These are phyloP conservation scores for Parauchenoglanis ngamensis DNA, from an alignment of 2,797 vertebrate species.

Conservation along the genomic window DNA sequence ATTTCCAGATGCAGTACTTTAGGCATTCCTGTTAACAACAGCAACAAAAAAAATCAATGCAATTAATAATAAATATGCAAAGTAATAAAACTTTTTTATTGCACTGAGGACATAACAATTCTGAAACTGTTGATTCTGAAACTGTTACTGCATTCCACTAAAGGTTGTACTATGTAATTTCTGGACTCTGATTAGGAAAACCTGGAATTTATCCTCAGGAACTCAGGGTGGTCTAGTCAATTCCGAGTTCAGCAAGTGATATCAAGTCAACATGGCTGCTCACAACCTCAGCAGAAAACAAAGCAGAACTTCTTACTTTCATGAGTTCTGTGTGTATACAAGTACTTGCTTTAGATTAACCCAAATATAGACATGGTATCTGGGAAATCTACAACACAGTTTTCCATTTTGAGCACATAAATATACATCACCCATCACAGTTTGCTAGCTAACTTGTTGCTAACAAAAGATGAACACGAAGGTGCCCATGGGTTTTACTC, in stretches of 20 bases:
- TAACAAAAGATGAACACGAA: not conserved
- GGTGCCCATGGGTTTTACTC: not conserved
- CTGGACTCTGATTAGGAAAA: not conserved
- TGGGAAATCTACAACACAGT: not conserved
- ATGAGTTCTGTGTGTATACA: not conserved
- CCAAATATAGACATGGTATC: not conserved
- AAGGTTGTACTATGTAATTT: not conserved
- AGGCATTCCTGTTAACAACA: not conserved
- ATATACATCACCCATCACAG: not conserved
- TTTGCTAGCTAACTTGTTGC: not conserved
- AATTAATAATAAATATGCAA: not conserved
- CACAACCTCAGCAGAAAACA: not conserved
- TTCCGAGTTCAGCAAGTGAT: not conserved
- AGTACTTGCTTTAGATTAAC: not conserved
- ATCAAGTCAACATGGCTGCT: not conserved
- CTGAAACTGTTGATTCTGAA: not conserved
- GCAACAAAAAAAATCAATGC: not conserved
- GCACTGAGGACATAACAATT: not conserved
- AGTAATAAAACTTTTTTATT: not conserved
- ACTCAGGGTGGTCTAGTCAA: not conserved
- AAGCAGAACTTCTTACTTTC: not conserved
- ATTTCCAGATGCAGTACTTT: too few relatives aligned
- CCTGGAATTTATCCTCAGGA: not conserved
- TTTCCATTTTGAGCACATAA: not conserved
- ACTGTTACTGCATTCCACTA: not conserved